These are phyloP conservation scores for Cyphomyrus discorhynchus DNA, from an alignment of 2,113 vertebrate genomes.

Conservation along the genomic window DNA sequence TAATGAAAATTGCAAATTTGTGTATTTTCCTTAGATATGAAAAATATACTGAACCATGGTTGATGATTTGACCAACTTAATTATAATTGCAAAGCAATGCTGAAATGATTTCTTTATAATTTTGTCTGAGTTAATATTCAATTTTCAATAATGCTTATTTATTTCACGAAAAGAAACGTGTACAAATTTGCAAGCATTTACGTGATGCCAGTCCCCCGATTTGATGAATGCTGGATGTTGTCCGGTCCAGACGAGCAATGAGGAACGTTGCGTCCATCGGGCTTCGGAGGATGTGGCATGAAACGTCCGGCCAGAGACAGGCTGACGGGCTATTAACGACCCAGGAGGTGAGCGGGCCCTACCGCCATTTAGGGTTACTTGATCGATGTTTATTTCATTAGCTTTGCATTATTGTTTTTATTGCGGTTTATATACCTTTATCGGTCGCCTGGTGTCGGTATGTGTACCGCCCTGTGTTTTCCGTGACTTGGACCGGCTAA, in stretches of 20 bases:
- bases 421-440: neutral
- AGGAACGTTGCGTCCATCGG: neutral
- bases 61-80: neutral
- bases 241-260: neutral
- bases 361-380: neutral
- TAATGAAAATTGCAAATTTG: neutral
- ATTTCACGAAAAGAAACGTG: neutral
- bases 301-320: neutral
- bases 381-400: neutral
- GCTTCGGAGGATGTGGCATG: neutral
- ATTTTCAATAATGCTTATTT: neutral
- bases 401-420: neutral
- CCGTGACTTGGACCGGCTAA: neutral
- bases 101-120: neutral
- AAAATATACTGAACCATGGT: slow-evolving; percentile 12
- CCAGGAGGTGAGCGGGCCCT: neutral
- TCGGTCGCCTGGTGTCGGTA: neutral
- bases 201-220: neutral
- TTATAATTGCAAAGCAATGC: slow-evolving; percentile 25
- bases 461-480: neutral
- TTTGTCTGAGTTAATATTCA: neutral
- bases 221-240: neutral
- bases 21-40: slow-evolving; percentile 7
- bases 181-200: neutral
- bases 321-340: neutral